Percentiles rank a stretch among this genome's conserved stretches.
Conservation (phyloP, 92 coral and sea anemone species). For the Bergia puertoricense region DNA sequence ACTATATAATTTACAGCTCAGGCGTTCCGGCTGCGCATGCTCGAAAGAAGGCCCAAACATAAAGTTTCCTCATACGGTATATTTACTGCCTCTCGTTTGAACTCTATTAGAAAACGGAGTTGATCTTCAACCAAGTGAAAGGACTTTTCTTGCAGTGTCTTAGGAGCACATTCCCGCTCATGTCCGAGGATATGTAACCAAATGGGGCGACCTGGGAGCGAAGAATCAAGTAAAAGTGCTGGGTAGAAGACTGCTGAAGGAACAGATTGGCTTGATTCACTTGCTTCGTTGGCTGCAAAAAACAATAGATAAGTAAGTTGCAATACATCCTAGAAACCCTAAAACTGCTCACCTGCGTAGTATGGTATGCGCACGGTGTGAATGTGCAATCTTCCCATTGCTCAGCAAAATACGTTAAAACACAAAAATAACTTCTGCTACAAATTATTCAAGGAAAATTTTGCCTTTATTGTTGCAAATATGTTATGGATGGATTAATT, state of each 20-base stretch:
- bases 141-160: conserved; percentile 10
- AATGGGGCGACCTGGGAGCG: conserved; percentile 28
- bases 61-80: too few species aligned
- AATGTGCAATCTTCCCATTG: too few species aligned
- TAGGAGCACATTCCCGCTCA: conserved; percentile 1
- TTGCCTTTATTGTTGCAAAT: too few species aligned
- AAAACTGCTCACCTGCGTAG: too few species aligned
- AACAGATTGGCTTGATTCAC: conserved; percentile 24
- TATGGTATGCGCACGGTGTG: too few species aligned
- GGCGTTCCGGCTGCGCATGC: too few species aligned
- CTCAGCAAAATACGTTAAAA: too few species aligned
- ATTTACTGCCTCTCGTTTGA: background rate
- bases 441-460: too few species aligned
- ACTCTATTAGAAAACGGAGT: background rate
- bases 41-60: background rate
- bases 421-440: too few species aligned
- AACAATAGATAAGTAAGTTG: background rate
- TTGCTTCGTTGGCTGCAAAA: conserved; percentile 20
- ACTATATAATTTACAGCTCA: too few species aligned
- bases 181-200: conserved; percentile 31
- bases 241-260: conserved; percentile 11
- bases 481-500: too few species aligned
- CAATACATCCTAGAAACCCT: too few species aligned
- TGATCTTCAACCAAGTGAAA: conserved; percentile 31
- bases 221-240: conserved; percentile 28